Evolutionary conservation across 2,888 invertebrate species (phyloP).

Genomic region (Antitype chi): DNA sequence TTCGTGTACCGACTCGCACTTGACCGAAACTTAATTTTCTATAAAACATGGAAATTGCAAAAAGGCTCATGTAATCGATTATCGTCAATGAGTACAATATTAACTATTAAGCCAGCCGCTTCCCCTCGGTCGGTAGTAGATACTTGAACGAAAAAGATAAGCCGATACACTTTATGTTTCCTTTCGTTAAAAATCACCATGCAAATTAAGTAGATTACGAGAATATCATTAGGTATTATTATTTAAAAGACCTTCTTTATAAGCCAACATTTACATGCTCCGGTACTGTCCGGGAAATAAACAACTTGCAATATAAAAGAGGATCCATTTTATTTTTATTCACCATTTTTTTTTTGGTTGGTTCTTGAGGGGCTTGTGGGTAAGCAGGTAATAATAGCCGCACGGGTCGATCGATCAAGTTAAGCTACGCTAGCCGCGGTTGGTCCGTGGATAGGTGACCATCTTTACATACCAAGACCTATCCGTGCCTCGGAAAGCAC

Average conservation of each 20-base stretch:
- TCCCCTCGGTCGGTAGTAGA: slow-evolving; percentile 1
- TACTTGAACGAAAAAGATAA: slow-evolving; percentile 50
- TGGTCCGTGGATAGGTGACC: no score
- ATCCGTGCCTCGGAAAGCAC: no score
- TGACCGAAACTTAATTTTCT: neutral
- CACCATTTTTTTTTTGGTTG: no score
- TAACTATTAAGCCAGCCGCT: slow-evolving; percentile 2
- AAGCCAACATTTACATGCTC: slow-evolving; percentile 9
- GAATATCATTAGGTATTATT: slow-evolving; percentile 47
- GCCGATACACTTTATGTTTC: slow-evolving; percentile 48
- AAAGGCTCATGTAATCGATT: slow-evolving; percentile 5
- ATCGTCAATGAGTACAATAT: slow-evolving; percentile 6
- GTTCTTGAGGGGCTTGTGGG: no score
- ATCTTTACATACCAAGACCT: no score
- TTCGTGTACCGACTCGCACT: no score
- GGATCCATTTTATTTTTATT: slow-evolving; percentile 1
- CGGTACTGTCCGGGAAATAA: slow-evolving; percentile 23
- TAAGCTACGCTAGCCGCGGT: no score
- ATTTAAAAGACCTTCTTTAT: slow-evolving; percentile 27
- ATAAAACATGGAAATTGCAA: neutral
- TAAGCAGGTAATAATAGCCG: no score
- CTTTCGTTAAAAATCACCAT: slow-evolving; percentile 54
- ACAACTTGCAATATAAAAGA: neutral
- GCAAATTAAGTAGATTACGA: slow-evolving; percentile 56
- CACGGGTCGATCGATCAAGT: no score